Evolutionary conservation across 2,113 vertebrate genomes (phyloP), one percentile per base, ranked within the genome.

Genomic region (Muntiacus muntjak): DNA sequence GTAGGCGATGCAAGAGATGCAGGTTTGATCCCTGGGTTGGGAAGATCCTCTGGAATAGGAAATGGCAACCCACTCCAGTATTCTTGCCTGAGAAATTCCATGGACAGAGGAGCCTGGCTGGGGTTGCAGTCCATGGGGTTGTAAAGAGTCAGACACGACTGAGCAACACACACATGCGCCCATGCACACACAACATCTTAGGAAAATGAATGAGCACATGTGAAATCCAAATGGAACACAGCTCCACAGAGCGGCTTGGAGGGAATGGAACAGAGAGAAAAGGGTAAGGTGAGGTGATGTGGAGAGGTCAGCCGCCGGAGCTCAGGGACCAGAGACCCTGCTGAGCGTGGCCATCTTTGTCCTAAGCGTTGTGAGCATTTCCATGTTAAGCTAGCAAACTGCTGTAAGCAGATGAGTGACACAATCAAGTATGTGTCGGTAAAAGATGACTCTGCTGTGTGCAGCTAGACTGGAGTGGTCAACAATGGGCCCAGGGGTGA

Each of bases 11-110:
- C 17, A 21, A 21, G 64, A 67, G 8, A 67, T 12, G 64, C 33
- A 67, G 64, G 0, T 67, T 36, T 4, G 10, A 2, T 36, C 9
- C 9, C n/a, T 36, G n/a, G 19, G n/a, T 71, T 1, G 0, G n/a
- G 19, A 71, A 71, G 64, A 71, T 71, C n/a, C 19, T 36, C n/a
- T 1, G n/a, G 64, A 71, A 23, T 36, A 12, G 64, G n/a, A 71
- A 40, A 40, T 40, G 10, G 67, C 67, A 71, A 12, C n/a, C 67
- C 67, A 23, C 10, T 71, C 67, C n/a, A 40, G 17, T 40, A 12
- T 71, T 71, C 19, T 71, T 40, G n/a, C n/a, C 19, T 40, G n/a
- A n/a, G 19, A 71, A 71, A 23, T 71, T 23, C 9, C 67, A 71
- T 3, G 67, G 67, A 71, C n/a, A 71, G 67, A 71, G n/a, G n/a